phyloP scores from a whole-genome alignment of 1,140 invertebrate genomes.

The Caenorhabditis tropicalis region DNA sequence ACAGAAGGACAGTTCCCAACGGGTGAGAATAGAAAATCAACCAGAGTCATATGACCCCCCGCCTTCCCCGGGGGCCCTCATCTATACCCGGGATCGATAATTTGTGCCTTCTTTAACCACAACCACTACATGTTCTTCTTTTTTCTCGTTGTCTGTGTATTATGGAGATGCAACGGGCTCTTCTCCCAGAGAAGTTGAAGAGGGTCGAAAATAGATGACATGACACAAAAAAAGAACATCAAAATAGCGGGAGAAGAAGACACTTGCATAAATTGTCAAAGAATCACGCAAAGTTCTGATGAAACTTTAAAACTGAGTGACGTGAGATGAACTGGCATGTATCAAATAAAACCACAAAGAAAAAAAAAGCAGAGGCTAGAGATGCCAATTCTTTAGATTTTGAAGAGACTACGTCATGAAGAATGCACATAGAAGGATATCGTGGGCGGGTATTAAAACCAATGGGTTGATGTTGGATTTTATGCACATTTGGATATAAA shows the following conservation, averaged over 20 bases:
- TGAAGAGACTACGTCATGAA: neutral
- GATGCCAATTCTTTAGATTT: neutral
- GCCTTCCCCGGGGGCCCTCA: neutral
- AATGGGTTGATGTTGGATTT: too few relatives aligned
- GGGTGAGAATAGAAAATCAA: neutral
- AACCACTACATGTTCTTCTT: neutral
- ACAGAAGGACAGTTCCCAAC: neutral
- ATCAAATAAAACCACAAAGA: neutral
- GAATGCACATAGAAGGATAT: neutral
- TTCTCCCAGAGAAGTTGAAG: neutral
- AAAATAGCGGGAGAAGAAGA: neutral
- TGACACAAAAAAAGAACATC: neutral
- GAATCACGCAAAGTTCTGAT: neutral
- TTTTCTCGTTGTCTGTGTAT: neutral
- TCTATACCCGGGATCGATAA: neutral
- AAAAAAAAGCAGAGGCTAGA: neutral
- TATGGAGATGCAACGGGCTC: neutral
- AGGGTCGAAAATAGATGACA: neutral
- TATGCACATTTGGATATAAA: neutral
- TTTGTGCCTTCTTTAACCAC: constrained; percentile 2
- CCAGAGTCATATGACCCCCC: neutral
- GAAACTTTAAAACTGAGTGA: neutral
- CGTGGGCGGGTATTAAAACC: neutral
- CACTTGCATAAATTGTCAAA: constrained; percentile 8
- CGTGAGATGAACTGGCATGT: neutral